Conservation (phyloP, 2,797 vertebrate genomes). For the Spatula versicolor region DNA sequence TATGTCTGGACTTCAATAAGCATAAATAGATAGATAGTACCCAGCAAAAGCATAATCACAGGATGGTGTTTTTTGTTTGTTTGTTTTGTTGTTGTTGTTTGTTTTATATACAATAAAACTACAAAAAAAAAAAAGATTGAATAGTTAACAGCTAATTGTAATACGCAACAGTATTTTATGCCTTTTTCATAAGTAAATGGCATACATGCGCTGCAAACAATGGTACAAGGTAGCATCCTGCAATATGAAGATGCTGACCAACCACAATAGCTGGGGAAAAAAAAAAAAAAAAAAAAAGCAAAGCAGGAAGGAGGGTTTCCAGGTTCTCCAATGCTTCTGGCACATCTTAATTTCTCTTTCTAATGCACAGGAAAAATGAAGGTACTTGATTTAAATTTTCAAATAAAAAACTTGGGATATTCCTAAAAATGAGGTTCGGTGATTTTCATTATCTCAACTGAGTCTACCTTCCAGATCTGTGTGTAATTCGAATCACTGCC, state of each 20-base stretch:
- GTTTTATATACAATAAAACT: background rate
- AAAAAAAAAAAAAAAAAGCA: background rate
- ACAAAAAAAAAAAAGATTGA: background rate
- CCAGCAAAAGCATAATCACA: background rate
- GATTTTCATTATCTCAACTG: background rate
- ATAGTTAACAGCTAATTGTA: background rate
- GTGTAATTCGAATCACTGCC: background rate
- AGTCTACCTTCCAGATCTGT: background rate
- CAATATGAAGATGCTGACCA: background rate
- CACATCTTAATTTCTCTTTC: background rate
- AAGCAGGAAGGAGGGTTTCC: background rate
- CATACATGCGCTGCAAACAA: background rate
- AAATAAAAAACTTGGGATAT: background rate
- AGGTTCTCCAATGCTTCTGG: background rate
- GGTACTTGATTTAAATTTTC: background rate
- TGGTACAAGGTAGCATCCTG: background rate
- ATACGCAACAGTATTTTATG: background rate
- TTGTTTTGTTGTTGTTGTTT: background rate
- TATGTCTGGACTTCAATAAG: background rate
- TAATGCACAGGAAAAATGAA: background rate
- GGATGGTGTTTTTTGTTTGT: background rate
- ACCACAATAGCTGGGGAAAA: background rate
- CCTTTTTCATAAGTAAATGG: background rate
- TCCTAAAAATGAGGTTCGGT: background rate
- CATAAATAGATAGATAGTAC: background rate